phyloP scores from a whole-genome alignment of 1,140 invertebrate genomes.

The Lethrus apterus region DNA sequence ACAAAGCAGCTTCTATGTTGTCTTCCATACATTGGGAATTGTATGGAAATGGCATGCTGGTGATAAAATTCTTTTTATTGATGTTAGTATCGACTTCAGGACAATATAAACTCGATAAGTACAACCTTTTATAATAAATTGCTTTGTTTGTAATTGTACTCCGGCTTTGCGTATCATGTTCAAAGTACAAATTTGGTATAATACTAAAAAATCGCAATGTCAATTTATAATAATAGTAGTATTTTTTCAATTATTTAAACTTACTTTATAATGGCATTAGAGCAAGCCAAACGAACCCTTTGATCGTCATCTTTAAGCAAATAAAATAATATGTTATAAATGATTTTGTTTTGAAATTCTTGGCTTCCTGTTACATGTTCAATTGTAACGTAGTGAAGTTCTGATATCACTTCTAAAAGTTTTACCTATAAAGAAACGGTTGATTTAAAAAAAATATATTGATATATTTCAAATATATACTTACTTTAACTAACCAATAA shows the following conservation, averaged over 20 bases:
- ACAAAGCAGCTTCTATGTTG: conserved; percentile 40
- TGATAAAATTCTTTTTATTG: conserved; percentile 30
- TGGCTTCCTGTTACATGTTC: conserved; percentile 42
- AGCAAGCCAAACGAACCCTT: conserved; percentile 66
- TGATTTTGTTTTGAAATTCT: conserved; percentile 52
- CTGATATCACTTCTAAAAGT: conserved; percentile 53
- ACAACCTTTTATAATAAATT: conserved; percentile 37
- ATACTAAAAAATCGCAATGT: conserved; percentile 47
- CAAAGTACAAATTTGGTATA: conserved; percentile 43
- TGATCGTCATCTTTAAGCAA: conserved; percentile 69
- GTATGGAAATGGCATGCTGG: conserved; percentile 38
- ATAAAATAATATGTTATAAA: conserved; percentile 54
- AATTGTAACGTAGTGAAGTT: conserved; percentile 51
- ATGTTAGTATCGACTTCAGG: conserved; percentile 22
- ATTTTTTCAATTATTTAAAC: conserved; percentile 24
- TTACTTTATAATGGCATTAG: conserved; percentile 62
- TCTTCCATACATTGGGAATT: conserved; percentile 20
- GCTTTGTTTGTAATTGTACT: conserved; percentile 43
- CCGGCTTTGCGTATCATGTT: conserved; percentile 38
- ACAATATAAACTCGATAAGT: conserved; percentile 29
- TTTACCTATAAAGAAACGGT: conserved; percentile 41
- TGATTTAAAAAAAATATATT: conserved; percentile 7
- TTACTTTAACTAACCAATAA: conserved; percentile 82
- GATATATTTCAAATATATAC: conserved; percentile 15
- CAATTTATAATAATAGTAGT: too few species aligned